Evolutionary conservation across 2,888 invertebrate genomes (phyloP), one percentile per base, ranked within the genome.

Genomic region (Linyphia triangularis): DNA sequence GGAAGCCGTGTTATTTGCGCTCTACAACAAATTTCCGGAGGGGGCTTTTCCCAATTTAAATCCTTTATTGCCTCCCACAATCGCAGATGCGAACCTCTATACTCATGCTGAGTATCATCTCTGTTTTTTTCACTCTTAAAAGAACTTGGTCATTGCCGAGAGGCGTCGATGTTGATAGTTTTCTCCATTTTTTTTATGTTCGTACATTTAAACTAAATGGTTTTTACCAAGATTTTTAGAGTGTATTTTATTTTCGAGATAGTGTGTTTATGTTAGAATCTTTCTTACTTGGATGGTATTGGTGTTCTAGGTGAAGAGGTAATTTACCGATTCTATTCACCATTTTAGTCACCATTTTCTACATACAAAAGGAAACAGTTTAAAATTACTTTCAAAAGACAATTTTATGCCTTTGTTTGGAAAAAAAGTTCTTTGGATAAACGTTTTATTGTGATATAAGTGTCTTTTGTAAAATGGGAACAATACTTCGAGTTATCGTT

Each of bases 21-120:
- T 51, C 81, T 26, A 69, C 81, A 22, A 65, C 51, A 65, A 67
- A 81, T 81, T 81, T 81, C 81, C 81, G 81, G 69, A 81, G 81
- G 81, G 28, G 22, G 69, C 81, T 28, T 51, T 67, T 51, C 33
- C 57, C 65, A 78, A 78, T 78, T 67, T 33, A 33, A 57, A 22
- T 59, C 33, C 59, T 59, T 51, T 28, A 57, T 67, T 51, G 51
- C 51, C 30, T 57, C 33, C 37, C 13, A 9, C 26, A 28, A 26
- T 30, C 63, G 43, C 19, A 51, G 43, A 81, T 43, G 81, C 67
- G 69, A 69, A 59, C 22, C 13, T 7, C 26, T 69, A 24, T 30
- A n/a, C 13, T 19, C 24, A 40, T 73, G 28, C 24, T 10, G 16
- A 69, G 33, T 22, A 10, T 10, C 24, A 19, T 22, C 67, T 1